Base-by-base conservation (phyloP, 1,140 invertebrate species). In the Caenorhabditis inopinata region DNA sequence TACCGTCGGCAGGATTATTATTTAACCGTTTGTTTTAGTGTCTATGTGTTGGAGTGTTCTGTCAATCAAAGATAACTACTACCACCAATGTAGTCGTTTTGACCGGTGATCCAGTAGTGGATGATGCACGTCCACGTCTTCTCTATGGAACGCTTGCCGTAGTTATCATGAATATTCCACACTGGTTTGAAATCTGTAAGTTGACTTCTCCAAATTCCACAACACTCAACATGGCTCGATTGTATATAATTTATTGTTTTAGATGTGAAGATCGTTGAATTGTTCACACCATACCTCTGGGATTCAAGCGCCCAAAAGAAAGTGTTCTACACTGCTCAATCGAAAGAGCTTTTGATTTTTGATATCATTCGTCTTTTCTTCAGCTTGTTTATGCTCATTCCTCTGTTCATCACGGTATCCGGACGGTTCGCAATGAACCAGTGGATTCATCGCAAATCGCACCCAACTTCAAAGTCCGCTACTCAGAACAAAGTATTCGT, bases 181-280 rank as follows among this genome's bases (percentile, higher is more conserved):
- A 32, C n/a, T 18, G 29, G 29, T 68, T 68, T 68, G 58, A 68
- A 32, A 38, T 68, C 11, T 68, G 58, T 68, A 16, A 38, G 58
- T 68, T 68, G n/a, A n/a, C n/a, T n/a, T n/a, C n/a, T n/a, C n/a
- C n/a, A n/a, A n/a, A n/a, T n/a, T n/a, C n/a, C n/a, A n/a, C n/a
- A n/a, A n/a, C 5, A 42, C 14, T 42, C 14, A 7, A 42, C 5
- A 7, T 42, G 38, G 38, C 14, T 42, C 14, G 5, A 42, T 42
- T 14, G 38, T 42, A 42, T 23, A 5, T 25, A 25, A 18, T 51
- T 51, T 23, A 6, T 51, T 25, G 2, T 32, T 58, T 16, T 18
- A 68, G 58, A 68, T 42, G 58, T 68, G 16, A 68, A 68, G n/a
- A 68, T 68, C n/a, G n/a, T 7, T 12, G 58, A 68, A 21, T 12